phyloP scores from a whole-genome alignment of 2,797 vertebrate genomes.

The Morelia viridis region DNA sequence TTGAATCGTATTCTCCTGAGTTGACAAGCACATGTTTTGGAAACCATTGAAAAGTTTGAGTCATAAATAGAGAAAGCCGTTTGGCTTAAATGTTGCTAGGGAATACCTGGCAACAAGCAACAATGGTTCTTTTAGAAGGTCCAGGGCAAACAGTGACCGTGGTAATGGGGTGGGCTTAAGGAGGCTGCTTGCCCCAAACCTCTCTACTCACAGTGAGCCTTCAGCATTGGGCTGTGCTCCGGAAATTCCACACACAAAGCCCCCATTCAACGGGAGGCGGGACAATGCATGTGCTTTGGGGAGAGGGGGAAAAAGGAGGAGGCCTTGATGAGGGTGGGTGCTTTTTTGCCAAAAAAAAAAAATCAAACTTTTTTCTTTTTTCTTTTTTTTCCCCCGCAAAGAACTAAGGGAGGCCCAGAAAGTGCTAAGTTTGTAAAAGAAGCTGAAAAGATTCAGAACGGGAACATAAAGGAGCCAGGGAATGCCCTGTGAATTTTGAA shows the following conservation, averaged over 20 bases:
- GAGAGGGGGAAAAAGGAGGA: conserved; percentile 46
- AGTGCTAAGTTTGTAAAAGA: conserved; percentile 82
- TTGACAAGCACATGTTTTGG: conserved; percentile 84
- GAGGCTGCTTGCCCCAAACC: conserved; percentile 73
- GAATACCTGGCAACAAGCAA: conserved; percentile 83
- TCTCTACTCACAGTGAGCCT: conserved; percentile 75
- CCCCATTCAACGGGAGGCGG: conserved; percentile 77
- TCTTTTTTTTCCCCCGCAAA: conserved; percentile 58
- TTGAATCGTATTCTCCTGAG: conserved; percentile 77
- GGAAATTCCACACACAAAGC: conserved; percentile 83
- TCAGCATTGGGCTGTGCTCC: conserved; percentile 81
- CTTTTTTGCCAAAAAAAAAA: conserved; percentile 62
- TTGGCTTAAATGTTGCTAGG: conserved; percentile 83
- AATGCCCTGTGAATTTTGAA: conserved; percentile 83
- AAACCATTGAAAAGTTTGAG: conserved; percentile 81
- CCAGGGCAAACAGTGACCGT: conserved; percentile 84
- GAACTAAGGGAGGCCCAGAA: conserved; percentile 76
- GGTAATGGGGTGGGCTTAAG: conserved; percentile 83
- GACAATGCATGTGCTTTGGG: conserved; percentile 78
- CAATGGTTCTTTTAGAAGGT: conserved; percentile 81
- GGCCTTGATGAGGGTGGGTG: conserved; percentile 54
- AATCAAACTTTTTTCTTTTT: conserved; percentile 15
- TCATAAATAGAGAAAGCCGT: conserved; percentile 80
- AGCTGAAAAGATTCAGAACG: conserved; percentile 79
- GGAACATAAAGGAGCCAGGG: conserved; percentile 74